Evolutionary conservation across 2,797 vertebrate genomes (phyloP).

Genomic region (Myotis daubentonii): DNA sequence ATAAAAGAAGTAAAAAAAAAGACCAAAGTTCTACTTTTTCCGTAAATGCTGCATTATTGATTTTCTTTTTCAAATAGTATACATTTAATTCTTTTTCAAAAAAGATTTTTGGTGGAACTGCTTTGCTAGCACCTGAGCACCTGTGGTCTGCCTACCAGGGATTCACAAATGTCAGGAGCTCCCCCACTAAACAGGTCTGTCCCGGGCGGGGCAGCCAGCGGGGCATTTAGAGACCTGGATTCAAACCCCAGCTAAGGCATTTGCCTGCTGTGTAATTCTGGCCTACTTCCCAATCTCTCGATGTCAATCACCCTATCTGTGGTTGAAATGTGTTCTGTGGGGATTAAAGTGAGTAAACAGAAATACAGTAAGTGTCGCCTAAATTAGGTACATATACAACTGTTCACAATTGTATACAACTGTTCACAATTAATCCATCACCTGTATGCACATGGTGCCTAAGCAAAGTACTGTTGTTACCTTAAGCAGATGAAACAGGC

Average conservation of each 20-base stretch:
- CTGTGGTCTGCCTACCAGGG: background rate
- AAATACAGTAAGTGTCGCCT: background rate
- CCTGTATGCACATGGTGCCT: background rate
- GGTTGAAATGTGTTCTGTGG: background rate
- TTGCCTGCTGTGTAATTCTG: background rate
- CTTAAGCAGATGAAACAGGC: background rate
- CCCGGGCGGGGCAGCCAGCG: background rate
- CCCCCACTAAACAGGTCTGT: background rate
- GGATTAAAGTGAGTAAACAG: background rate
- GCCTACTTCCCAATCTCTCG: background rate
- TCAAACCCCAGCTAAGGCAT: background rate
- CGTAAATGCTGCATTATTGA: background rate
- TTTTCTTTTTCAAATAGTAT: background rate
- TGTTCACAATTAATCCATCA: background rate
- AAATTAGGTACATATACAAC: background rate
- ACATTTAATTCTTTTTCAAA: conserved; percentile 5
- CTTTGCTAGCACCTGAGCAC: background rate
- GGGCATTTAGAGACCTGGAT: background rate
- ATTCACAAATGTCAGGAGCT: background rate
- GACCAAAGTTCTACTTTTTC: background rate
- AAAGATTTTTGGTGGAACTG: background rate
- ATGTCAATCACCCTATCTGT: background rate
- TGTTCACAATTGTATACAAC: background rate
- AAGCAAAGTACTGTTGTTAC: background rate
- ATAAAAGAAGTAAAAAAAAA: background rate